These are phyloP conservation scores for Poicephalus gulielmi DNA, from an alignment of 2,113 vertebrate species.

Conservation along the genomic window DNA sequence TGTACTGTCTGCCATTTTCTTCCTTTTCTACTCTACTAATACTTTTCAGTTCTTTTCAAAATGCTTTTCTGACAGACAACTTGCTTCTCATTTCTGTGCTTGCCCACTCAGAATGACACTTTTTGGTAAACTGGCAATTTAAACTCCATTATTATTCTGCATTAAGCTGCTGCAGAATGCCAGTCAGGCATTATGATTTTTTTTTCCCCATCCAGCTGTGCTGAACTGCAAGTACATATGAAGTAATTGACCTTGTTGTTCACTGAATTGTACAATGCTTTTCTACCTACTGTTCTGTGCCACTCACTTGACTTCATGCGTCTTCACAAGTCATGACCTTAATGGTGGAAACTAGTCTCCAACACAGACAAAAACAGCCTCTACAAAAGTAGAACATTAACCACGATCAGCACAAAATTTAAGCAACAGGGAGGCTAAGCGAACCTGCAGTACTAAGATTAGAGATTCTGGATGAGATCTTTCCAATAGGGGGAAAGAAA, in stretches of 20 bases:
- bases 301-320: conserved; percentile 53
- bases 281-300: conserved; percentile 67
- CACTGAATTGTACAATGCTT: conserved; percentile 56
- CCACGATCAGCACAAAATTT: neutral
- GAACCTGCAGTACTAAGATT: neutral
- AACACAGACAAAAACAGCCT: conserved; percentile 1
- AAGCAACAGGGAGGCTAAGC: neutral
- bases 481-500: neutral
- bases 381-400: conserved; percentile 44
- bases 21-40: neutral
- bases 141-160: conserved; percentile 63
- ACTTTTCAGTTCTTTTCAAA: neutral
- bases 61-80: neutral
- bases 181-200: conserved; percentile 56
- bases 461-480: neutral
- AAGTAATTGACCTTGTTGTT: conserved; percentile 76
- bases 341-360: conserved; percentile 40
- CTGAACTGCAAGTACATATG: conserved; percentile 58
- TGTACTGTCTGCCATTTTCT: neutral
- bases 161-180: conserved; percentile 52
- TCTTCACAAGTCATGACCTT: conserved; percentile 63
- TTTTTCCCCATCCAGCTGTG: conserved; percentile 71
- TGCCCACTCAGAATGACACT: neutral
- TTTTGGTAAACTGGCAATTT: conserved; percentile 51
- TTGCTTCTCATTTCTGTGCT: conserved; percentile 39